Evolutionary conservation across 2,113 vertebrate species (phyloP), one percentile per base, ranked within the genome.

Genomic region (Ptychochromis oligacanthus): DNA sequence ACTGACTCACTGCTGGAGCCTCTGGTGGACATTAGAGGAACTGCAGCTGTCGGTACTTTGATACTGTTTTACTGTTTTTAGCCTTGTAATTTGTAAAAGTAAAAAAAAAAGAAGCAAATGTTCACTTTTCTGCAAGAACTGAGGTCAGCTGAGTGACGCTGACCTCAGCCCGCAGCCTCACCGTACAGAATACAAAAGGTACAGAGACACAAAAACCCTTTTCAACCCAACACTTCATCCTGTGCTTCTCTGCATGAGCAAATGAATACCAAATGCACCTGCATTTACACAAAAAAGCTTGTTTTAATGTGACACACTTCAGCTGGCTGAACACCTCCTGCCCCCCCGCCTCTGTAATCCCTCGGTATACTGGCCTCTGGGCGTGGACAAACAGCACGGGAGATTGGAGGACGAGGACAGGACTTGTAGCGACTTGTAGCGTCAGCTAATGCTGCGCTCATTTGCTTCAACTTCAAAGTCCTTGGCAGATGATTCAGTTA

Each of bases 321-420:
- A 7, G 14, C 81, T 80, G 84, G 86, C 81, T 87, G 78, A 17
- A 56, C 81, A 81, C 78, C 80, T 79, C 59, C 77, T 4, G 24
- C 3, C 65, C 43, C 3, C 31, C 43, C 28, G 12, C 54, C 34
- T 31, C 79, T n/a, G 9, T 90, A 87, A 90, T 89, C 90, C 87
- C 36, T 54, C 2, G 1, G 59, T 56, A 61, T 34, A 77, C 78
- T 81, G 90, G 75, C 91, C 85, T 60, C 3, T 7, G 91, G 94
- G 92, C 61, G 87, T 91, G 92, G 90, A 91, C 92, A 86, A 87
- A 83, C 83, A 80, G 55, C 8, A 12, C 5, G 49, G 40, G 8
- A 58, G 77, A 87, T 90, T 70, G 85, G 4, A 8, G 14, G 54
- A 75, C 8, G 46, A 88, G 64, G 76, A 82, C 81, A 1, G 76